These are phyloP conservation scores for Campoplex capitator DNA, from an alignment of 2,888 invertebrate genomes.

Conservation along the genomic window DNA sequence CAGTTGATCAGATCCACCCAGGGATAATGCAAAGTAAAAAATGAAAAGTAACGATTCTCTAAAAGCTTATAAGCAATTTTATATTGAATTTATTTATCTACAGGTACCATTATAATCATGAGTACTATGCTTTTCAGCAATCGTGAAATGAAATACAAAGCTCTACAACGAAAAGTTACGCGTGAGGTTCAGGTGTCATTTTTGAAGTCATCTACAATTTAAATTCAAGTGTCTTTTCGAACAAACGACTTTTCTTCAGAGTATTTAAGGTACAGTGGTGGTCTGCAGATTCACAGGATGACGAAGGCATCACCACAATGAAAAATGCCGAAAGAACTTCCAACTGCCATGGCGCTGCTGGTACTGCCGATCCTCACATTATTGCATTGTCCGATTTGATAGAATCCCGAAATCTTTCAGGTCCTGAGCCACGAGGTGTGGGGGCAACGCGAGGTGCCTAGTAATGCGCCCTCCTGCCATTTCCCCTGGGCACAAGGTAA, in stretches of 20 bases:
- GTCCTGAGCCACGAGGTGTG: slow-evolving; percentile 71
- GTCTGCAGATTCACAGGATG: neutral
- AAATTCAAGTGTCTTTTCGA: neutral
- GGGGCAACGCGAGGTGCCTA: slow-evolving; percentile 80
- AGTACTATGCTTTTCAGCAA: too few species aligned
- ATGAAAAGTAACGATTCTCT: neutral
- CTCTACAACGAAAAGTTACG: neutral
- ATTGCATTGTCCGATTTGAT: slow-evolving; percentile 85
- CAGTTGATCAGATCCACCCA: neutral
- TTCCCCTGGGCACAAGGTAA: slow-evolving; percentile 81
- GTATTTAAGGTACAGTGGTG: slow-evolving; percentile 21
- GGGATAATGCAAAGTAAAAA: neutral
- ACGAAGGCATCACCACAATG: neutral
- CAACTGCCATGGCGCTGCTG: slow-evolving; percentile 35
- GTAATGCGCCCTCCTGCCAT: slow-evolving; percentile 80
- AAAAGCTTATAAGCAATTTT: neutral
- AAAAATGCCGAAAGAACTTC: slow-evolving; percentile 56
- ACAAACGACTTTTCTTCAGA: slow-evolving; percentile 75
- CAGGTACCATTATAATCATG: too few species aligned
- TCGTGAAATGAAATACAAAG: neutral
- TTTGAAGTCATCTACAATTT: neutral
- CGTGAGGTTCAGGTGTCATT: neutral
- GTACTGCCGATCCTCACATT: slow-evolving; percentile 75
- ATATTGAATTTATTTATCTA: neutral
- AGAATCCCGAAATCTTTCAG: slow-evolving; percentile 84